Evolutionary conservation across 92 coral and sea anemone genomes (phyloP).

Genomic region (Palythoa grandiflora): DNA sequence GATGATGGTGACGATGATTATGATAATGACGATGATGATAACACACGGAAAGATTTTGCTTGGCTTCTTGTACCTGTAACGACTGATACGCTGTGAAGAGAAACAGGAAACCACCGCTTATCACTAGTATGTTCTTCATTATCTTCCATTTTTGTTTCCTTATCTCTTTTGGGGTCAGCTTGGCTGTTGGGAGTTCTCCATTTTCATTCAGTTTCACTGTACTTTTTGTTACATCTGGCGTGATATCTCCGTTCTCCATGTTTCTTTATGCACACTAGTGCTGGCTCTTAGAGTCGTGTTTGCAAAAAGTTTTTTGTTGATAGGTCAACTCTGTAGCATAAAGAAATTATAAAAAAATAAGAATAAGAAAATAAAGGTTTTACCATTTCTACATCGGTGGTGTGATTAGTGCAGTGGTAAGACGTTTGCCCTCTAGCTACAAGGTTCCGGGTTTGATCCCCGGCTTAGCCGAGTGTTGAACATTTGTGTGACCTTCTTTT

Average conservation of each 20-base stretch:
- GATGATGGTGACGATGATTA: not conserved
- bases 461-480: no score
- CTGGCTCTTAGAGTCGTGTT: not conserved
- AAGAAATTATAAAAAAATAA: no score
- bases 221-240: not conserved
- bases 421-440: no score
- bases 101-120: conserved; percentile 87
- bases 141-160: conserved; percentile 73
- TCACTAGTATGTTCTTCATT: conserved; percentile 80
- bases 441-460: no score
- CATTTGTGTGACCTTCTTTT: no score
- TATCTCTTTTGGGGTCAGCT: conserved; percentile 50
- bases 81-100: conserved; percentile 93
- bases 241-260: conserved; percentile 35
- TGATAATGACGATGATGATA: not conserved
- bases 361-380: no score
- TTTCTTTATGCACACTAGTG: not conserved
- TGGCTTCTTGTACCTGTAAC: conserved; percentile 38
- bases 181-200: conserved; percentile 23
- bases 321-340: no score
- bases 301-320: no score
- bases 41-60: no score
- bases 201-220: conserved; percentile 16
- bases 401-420: no score
- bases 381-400: no score